A percentile compares a stretch with the other conserved stretches of the same genome.
Evolutionary conservation across 2,888 invertebrate genomes (phyloP).

Genomic region (Hermodice carunculata): DNA sequence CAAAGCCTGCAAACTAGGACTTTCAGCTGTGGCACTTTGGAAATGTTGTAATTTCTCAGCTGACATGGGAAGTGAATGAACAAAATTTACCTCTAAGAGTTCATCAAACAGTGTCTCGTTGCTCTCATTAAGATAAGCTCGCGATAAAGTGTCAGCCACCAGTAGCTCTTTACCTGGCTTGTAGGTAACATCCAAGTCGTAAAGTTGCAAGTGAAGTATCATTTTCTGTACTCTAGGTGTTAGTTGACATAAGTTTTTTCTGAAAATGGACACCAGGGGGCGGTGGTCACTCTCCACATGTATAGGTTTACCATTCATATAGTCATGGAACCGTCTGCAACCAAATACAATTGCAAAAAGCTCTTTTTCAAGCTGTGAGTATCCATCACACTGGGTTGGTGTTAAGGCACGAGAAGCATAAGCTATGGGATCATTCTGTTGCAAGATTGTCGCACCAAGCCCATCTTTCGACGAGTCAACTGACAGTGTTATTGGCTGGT

Average conservation of each 20-base stretch:
- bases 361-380: constrained; percentile 46
- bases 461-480: constrained; percentile 30
- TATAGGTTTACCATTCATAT: constrained; percentile 39
- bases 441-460: constrained; percentile 44
- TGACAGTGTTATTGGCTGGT: background rate
- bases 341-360: constrained; percentile 41
- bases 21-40: no score
- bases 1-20: no score
- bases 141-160: constrained; percentile 20
- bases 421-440: constrained; percentile 41
- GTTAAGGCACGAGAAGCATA: constrained; percentile 47
- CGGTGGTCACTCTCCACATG: constrained; percentile 45
- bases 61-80: no score
- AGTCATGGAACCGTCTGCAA: constrained; percentile 41
- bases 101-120: no score
- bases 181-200: constrained; percentile 26
- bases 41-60: no score
- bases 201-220: constrained; percentile 29
- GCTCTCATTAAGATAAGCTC: constrained; percentile 14
- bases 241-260: no score
- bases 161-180: constrained; percentile 25
- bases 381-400: constrained; percentile 35
- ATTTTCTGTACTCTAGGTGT: constrained; percentile 33
- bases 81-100: no score
- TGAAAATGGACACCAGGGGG: constrained; percentile 30